Percentiles rank a stretch among this genome's conserved stretches.
These are phyloP conservation scores for Drosophila kurseongensis DNA, from an alignment of 1,140 invertebrate genomes.

Conservation along the genomic window DNA sequence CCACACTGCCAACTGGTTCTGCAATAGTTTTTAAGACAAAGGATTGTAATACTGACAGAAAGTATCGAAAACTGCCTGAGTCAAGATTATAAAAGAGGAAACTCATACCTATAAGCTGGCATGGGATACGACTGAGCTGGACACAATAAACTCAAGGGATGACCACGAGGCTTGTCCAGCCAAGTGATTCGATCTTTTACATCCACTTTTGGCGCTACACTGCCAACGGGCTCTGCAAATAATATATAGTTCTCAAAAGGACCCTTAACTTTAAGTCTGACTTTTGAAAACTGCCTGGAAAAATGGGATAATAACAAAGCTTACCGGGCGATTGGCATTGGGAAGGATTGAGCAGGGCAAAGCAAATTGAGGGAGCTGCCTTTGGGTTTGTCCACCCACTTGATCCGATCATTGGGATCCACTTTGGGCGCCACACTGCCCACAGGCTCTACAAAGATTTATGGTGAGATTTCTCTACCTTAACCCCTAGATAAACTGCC, in stretches of 20 bases:
- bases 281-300: slow-evolving; percentile 48
- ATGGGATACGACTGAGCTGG: slow-evolving; percentile 89
- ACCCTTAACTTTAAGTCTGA: no score
- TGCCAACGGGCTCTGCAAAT: slow-evolving; percentile 85
- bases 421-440: slow-evolving; percentile 91
- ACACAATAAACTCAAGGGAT: slow-evolving; percentile 84
- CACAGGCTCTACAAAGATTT: slow-evolving; percentile 88
- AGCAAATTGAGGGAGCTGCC: slow-evolving; percentile 85
- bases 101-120: slow-evolving; percentile 87
- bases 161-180: slow-evolving; percentile 85
- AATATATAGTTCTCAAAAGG: background rate
- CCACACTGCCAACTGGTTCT: slow-evolving; percentile 90
- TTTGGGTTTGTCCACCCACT: slow-evolving; percentile 64
- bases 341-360: slow-evolving; percentile 89
- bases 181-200: slow-evolving; percentile 86
- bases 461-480: background rate
- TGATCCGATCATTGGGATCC: slow-evolving; percentile 87
- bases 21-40: slow-evolving; percentile 13
- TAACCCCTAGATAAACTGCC: slow-evolving; percentile 20
- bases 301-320: background rate
- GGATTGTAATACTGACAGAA: no score
- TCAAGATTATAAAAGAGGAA: slow-evolving; percentile 70
- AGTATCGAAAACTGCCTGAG: slow-evolving; percentile 55
- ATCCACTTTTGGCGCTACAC: slow-evolving; percentile 88
- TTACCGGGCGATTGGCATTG: slow-evolving; percentile 87